Conservation (phyloP, 2,113 vertebrate species). For the Hippoglossus stenolepis region DNA sequence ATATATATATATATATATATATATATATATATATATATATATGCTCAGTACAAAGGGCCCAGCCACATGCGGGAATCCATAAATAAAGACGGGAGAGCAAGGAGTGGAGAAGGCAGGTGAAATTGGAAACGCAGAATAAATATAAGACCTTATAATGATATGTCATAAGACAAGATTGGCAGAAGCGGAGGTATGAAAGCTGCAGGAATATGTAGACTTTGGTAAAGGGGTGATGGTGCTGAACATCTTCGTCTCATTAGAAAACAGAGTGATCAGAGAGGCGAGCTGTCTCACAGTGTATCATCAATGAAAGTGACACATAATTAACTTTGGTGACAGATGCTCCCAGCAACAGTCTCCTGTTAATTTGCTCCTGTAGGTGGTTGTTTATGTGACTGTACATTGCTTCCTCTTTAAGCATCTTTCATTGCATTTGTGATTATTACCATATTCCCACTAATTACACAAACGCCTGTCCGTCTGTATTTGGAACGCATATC, state of each 20-base stretch:
- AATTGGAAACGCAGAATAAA: conserved; percentile 24
- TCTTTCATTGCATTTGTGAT: neutral
- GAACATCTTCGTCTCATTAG: conserved; percentile 13
- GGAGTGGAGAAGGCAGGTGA: neutral
- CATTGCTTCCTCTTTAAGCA: neutral
- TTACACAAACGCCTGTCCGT: too few relatives aligned
- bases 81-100: conserved; percentile 24
- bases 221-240: neutral
- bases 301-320: conserved; percentile 51
- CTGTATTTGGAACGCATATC: too few relatives aligned
- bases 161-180: neutral
- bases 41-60: conserved; percentile 11
- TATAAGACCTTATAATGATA: neutral
- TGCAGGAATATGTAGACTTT: neutral
- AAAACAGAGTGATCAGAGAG: conserved; percentile 26
- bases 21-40: neutral
- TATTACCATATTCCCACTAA: neutral
- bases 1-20: neutral
- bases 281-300: conserved; percentile 33
- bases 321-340: conserved; percentile 57
- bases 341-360: conserved; percentile 23
- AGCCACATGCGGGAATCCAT: conserved; percentile 23
- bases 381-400: too few relatives aligned
- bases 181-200: neutral
- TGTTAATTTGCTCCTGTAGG: conserved; percentile 1